phyloP scores from a whole-genome alignment of 2,797 vertebrate species.

The Lophius americanus region DNA sequence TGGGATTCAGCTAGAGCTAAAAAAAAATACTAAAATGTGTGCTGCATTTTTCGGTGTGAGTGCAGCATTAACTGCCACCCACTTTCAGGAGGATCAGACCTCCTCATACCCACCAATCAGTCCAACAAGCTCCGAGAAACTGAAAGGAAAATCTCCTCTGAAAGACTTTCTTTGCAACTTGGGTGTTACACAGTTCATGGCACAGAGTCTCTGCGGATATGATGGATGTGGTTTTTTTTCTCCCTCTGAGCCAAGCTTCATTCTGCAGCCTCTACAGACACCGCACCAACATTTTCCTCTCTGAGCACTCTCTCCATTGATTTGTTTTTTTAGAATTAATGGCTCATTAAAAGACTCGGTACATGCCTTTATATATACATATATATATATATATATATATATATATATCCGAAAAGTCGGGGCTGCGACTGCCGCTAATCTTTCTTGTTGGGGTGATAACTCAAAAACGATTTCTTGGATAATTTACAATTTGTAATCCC shows the following conservation, averaged over 20 bases:
- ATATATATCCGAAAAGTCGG: too few relatives aligned
- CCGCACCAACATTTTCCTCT: constrained; percentile 15
- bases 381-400: too few relatives aligned
- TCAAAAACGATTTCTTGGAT: too few relatives aligned
- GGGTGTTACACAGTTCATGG: constrained; percentile 18
- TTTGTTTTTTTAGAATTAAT: constrained; percentile 12
- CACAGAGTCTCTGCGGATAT: constrained; percentile 20
- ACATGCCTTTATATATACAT: not conserved
- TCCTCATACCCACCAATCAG: constrained; percentile 39
- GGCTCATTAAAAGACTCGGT: constrained; percentile 13
- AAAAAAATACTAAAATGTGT: constrained; percentile 6
- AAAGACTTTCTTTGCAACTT: constrained; percentile 43
- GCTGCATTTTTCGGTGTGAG: constrained; percentile 59
- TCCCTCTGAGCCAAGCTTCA: constrained; percentile 21
- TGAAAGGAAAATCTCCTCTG: constrained; percentile 45
- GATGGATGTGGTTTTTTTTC: constrained; percentile 17
- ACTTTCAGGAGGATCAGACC: constrained; percentile 41
- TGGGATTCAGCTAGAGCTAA: constrained; percentile 52
- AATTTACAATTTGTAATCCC: too few relatives aligned
- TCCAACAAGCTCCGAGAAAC: constrained; percentile 42
- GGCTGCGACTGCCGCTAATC: too few relatives aligned
- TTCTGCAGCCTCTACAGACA: constrained; percentile 26
- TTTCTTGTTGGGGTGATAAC: too few relatives aligned
- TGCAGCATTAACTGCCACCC: constrained; percentile 45
- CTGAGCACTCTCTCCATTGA: not conserved